phyloP scores from a whole-genome alignment of 2,888 invertebrate species.

The Smittia sp. region DNA sequence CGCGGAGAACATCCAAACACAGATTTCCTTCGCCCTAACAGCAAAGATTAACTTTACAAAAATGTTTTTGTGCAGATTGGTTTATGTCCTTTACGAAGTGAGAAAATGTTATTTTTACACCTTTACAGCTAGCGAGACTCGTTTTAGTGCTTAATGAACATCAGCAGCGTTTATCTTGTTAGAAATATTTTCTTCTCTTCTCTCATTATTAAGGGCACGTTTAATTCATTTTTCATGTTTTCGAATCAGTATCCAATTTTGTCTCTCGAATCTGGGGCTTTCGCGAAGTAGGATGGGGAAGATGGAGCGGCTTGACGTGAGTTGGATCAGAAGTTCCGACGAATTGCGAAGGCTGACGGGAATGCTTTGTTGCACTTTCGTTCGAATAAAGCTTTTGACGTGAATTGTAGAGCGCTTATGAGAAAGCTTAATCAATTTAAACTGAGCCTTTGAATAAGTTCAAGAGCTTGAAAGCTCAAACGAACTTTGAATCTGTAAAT shows the following conservation, averaged over 20 bases:
- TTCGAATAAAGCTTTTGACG: too few relatives aligned
- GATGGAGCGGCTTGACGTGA: constrained; percentile 7
- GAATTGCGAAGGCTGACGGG: too few relatives aligned
- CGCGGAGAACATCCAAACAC: constrained; percentile 15
- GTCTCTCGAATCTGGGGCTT: neutral
- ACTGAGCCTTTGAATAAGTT: too few relatives aligned
- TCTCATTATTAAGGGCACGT: constrained; percentile 41
- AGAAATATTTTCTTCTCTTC: constrained; percentile 1
- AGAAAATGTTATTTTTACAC: constrained; percentile 19
- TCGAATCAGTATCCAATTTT: neutral
- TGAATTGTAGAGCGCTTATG: too few relatives aligned
- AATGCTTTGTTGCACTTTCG: too few relatives aligned
- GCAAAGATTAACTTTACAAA: neutral
- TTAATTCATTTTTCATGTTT: constrained; percentile 28
- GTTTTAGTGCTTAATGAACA: neutral
- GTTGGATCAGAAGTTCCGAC: too few relatives aligned
- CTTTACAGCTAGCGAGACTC: constrained; percentile 2
- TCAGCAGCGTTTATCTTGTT: constrained; percentile 8
- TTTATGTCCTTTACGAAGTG: constrained; percentile 22
- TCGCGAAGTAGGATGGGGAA: neutral
- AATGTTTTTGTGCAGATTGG: constrained; percentile 19
- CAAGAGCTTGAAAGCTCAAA: too few relatives aligned
- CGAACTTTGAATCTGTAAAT: too few relatives aligned
- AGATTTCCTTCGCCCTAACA: constrained; percentile 1
- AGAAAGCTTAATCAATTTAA: too few relatives aligned